Evolutionary conservation across 2,797 vertebrate genomes (phyloP), one percentile per base, ranked within the genome.

Genomic region (Bradypodion pumilum): DNA sequence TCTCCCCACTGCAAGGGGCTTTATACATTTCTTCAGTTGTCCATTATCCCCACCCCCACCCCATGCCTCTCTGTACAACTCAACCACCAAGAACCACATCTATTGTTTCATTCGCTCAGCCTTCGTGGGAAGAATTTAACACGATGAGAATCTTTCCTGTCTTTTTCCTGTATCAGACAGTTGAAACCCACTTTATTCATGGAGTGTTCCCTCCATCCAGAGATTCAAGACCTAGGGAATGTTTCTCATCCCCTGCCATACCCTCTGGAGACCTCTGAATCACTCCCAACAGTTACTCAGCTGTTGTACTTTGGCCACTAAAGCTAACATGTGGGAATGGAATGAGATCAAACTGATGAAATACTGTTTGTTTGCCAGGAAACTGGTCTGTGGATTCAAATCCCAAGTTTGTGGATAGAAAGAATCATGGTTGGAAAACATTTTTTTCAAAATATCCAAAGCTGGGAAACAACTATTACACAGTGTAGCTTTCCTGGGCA

Each of bases 271-370:
- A 70, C 44, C 35, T 21, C 56, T 2, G n/a, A 70, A 80, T 81
- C 73, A 80, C 73, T 63, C 37, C 88, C 88, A 72, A 86, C 0
- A 73, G 68, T 83, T 74, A 87, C 19, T 74, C 44, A 84, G 83
- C 37, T 82, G 81, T 46, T 86, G 68, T 56, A 70, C 72, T 74
- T 0, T 0, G 65, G 25, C 80, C 5, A 90, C 77, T 84, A 44
- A 75, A 72, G 82, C 13, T 65, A 82, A 80, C 59, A 81, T 78
- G 60, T 78, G 82, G 85, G 84, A 88, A 74, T 91, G 63, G 82
- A 44, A 42, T 46, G 35, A 82, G n/a, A 62, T 44, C 83, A 84
- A 52, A 89, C 69, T 15, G 42, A 87, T 77, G 40, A 59, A 73
- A 85, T 78, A 5, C 0, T 12, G 42, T 81, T 25, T 46, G 62